phyloP scores from a whole-genome alignment of 2,797 vertebrate species.

The Malurus splendens region DNA sequence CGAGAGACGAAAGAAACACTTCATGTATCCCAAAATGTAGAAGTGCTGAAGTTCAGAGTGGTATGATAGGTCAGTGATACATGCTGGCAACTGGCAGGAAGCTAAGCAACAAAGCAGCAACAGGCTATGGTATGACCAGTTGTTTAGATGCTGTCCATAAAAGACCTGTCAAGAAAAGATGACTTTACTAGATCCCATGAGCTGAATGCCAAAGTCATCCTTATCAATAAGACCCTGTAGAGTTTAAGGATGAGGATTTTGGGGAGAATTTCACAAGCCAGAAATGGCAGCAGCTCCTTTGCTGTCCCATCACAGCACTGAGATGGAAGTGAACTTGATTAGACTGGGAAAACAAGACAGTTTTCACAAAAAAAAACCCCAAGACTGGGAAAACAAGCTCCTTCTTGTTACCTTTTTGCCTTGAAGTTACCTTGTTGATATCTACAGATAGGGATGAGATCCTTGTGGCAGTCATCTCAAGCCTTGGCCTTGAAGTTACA shows the following conservation, averaged over 20 bases:
- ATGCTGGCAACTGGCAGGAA: not conserved
- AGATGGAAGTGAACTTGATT: not conserved
- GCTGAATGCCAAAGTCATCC: not conserved
- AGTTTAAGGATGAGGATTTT: not conserved
- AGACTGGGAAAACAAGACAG: not conserved
- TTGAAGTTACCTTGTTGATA: not conserved
- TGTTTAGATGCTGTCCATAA: not conserved
- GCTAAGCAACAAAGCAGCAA: not conserved
- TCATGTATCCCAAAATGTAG: not conserved
- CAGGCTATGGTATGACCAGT: fast-evolving
- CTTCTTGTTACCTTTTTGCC: too few relatives aligned
- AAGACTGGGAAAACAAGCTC: too few relatives aligned
- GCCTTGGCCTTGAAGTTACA: not conserved
- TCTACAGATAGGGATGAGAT: not conserved
- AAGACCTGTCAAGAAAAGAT: not conserved
- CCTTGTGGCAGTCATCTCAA: not conserved
- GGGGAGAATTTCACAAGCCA: not conserved
- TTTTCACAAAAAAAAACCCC: too few relatives aligned
- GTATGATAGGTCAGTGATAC: not conserved
- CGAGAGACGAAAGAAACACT: not conserved
- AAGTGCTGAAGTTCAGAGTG: not conserved
- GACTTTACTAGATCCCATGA: not conserved
- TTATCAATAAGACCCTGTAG: not conserved
- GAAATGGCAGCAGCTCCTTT: not conserved
- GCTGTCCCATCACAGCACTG: not conserved